Conservation (phyloP, 2,888 invertebrate genomes). For the Campaea margaritaria region DNA sequence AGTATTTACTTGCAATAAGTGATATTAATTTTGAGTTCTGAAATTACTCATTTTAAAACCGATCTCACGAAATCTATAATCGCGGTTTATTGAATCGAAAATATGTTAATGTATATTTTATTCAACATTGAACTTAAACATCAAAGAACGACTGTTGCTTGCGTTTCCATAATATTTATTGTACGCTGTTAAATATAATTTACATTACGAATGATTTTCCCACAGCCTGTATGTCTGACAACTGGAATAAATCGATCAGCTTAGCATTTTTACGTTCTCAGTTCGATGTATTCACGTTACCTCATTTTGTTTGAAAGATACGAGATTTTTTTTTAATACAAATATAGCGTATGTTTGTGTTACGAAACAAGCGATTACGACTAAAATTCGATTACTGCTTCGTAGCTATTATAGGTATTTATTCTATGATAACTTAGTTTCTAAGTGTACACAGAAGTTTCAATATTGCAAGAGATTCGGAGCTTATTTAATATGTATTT, state of each 20-base stretch:
- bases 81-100: neutral
- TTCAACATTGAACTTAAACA: neutral
- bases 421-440: too few species aligned
- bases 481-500: too few species aligned
- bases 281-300: constrained; percentile 32
- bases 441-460: too few species aligned
- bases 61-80: neutral
- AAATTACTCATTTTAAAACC: too few species aligned
- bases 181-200: constrained; percentile 12
- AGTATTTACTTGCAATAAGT: too few species aligned
- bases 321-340: constrained; percentile 16
- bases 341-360: neutral
- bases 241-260: constrained; percentile 32
- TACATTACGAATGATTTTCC: constrained; percentile 20
- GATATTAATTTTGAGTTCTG: too few species aligned
- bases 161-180: constrained; percentile 3
- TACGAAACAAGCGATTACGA: neutral
- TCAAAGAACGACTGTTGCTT: neutral
- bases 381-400: too few species aligned
- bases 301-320: constrained; percentile 30
- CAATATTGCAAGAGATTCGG: too few species aligned
- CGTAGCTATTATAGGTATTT: too few species aligned
- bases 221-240: constrained; percentile 19
- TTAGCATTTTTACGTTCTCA: constrained; percentile 29
- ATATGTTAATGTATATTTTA: neutral